phyloP scores from a whole-genome alignment of 1,140 invertebrate genomes.

The Drosophila parabipectinata region DNA sequence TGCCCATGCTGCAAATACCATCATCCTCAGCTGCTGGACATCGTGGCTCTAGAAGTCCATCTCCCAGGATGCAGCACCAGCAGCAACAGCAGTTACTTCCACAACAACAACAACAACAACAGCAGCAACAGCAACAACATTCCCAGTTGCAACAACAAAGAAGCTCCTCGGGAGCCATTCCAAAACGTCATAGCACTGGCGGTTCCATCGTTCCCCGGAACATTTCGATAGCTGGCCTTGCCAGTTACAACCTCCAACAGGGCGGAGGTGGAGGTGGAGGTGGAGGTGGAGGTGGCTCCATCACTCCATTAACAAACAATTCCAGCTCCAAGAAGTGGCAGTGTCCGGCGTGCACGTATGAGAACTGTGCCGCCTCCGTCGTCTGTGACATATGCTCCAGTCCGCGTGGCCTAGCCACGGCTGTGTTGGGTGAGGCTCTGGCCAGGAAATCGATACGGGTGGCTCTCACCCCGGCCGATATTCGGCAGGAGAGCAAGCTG shows the following conservation, averaged over 20 bases:
- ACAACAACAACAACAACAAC: constrained; percentile 14
- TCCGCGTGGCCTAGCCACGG: constrained; percentile 84
- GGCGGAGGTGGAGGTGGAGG: constrained; percentile 3
- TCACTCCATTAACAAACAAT: constrained; percentile 14
- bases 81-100: background rate
- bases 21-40: constrained; percentile 24
- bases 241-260: constrained; percentile 61
- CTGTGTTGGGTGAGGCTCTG: constrained; percentile 61
- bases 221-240: constrained; percentile 56
- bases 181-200: constrained; percentile 82
- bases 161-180: constrained; percentile 69
- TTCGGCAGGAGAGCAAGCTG: constrained; percentile 88
- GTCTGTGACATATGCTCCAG: constrained; percentile 94
- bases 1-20: constrained; percentile 46
- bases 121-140: constrained; percentile 7
- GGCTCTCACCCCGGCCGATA: constrained; percentile 52
- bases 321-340: constrained; percentile 87
- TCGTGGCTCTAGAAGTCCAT: constrained; percentile 64
- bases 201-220: constrained; percentile 67
- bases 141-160: constrained; percentile 23
- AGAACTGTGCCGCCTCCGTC: constrained; percentile 88
- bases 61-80: constrained; percentile 41
- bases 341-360: constrained; percentile 92
- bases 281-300: background rate
- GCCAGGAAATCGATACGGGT: constrained; percentile 61